Conservation (phyloP, 2,113 vertebrate genomes). For the Anoura caudifer region DNA sequence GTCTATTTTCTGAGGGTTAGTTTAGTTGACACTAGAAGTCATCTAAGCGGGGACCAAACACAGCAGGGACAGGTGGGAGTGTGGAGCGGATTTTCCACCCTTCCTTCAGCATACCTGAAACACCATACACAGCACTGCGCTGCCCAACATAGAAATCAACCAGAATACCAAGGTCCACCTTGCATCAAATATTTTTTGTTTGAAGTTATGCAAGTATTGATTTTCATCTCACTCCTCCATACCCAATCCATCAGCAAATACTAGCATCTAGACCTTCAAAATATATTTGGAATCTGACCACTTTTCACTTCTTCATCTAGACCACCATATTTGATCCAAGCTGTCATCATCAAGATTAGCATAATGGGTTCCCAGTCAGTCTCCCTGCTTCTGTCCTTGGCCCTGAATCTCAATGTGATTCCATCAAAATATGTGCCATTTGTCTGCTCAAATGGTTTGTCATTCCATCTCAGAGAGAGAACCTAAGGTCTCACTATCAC, state of each 20-base stretch:
- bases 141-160: rapidly evolving
- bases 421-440: neutral
- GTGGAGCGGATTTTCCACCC: neutral
- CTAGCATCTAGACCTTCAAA: neutral
- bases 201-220: neutral
- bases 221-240: neutral
- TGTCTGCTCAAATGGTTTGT: neutral
- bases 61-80: neutral
- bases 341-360: neutral
- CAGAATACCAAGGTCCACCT: neutral
- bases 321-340: neutral
- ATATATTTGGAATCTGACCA: neutral
- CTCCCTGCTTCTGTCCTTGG: neutral
- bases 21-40: conserved; percentile 4
- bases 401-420: neutral
- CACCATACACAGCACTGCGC: rapidly evolving
- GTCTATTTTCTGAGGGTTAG: neutral
- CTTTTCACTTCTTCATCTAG: neutral
- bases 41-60: neutral
- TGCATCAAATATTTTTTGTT: neutral
- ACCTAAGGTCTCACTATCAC: neutral
- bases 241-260: neutral
- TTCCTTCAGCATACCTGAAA: neutral
- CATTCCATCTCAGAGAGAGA: neutral
- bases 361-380: neutral